Conservation (phyloP, 2,888 invertebrate genomes). For the Augochlorella aurata region DNA sequence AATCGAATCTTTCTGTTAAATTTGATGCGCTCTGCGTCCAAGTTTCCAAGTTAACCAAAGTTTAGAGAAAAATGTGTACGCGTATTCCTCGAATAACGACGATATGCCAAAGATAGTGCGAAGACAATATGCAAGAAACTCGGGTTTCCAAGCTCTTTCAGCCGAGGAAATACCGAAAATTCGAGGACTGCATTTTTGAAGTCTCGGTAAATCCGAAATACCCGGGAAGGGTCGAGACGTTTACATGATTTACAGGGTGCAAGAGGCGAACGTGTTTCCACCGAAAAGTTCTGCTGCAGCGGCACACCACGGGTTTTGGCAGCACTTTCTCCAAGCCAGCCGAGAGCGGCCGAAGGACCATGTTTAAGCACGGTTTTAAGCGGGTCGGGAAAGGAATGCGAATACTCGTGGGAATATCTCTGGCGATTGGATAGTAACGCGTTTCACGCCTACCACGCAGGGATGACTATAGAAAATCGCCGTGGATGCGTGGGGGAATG, state of each 20-base stretch:
- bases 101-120: too few relatives aligned
- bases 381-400: constrained; percentile 25
- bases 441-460: constrained; percentile 11
- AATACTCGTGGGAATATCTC: not conserved
- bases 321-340: constrained; percentile 30
- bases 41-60: too few relatives aligned
- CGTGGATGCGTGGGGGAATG: constrained; percentile 1
- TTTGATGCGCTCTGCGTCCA: too few relatives aligned
- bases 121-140: too few relatives aligned
- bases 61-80: too few relatives aligned
- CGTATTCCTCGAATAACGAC: too few relatives aligned
- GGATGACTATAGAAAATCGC: not conserved
- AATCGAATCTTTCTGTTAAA: not conserved
- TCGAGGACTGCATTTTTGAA: too few relatives aligned
- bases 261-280: not conserved
- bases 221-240: too few relatives aligned
- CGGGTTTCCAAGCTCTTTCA: too few relatives aligned
- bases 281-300: not conserved
- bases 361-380: not conserved
- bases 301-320: not conserved
- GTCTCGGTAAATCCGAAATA: too few relatives aligned
- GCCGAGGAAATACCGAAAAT: too few relatives aligned
- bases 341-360: not conserved
- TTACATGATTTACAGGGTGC: too few relatives aligned
- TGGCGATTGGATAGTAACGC: not conserved